Base-by-base conservation (phyloP, 2,888 invertebrate genomes). In the Lamellibrachia columna region DNA sequence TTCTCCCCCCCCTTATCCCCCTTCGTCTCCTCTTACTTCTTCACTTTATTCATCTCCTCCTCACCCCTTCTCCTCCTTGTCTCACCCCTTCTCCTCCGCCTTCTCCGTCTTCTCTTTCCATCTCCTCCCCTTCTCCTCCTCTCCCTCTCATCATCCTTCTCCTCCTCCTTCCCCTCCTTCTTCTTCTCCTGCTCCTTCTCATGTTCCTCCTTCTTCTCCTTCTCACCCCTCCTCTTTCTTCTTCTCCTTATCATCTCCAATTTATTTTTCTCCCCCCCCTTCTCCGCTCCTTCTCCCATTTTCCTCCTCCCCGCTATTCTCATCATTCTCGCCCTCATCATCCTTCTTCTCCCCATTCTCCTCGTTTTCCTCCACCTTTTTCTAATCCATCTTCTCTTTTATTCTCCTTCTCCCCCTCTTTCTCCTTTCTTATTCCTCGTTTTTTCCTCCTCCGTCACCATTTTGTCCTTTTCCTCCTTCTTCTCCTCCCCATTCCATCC, bases 391-490 rank as follows among this genome's bases (percentile, higher is more conserved):
- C 91, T 92, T 53, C 75, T 90, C 90, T 55, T 90, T 92, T 4
- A 55, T 92, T 92, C 58, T 90, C 92, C 58, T 92, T 55, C 22
- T 55, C 58, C 53, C 4, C 92, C 6, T 90, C 53, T 90, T 53
- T 40, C 40, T 40, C 40, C 40, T 40, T 40, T 40, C 40, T 40
- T 40, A 40, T 40, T 40, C 40, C 40, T 40, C 40, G 40, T 40
- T 40, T 40, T 40, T 40, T 40, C 40, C 40, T 40, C 40, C 40
- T 40, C 40, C 40, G 40, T 40, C 40, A 0, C 40, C 40, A 0
- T 40, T 40, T 40, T 40, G 40, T 40, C 40, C 40, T 1, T 40
- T 40, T 40, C 40, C 40, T 40, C 40, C 40, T 40, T 40, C 40
- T 40, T 40, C 40, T 40, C 40, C 40, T 40, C 40, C 40, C 0